Evolutionary conservation across 2,888 invertebrate species (phyloP).

Genomic region (Agrilus biguttatus): DNA sequence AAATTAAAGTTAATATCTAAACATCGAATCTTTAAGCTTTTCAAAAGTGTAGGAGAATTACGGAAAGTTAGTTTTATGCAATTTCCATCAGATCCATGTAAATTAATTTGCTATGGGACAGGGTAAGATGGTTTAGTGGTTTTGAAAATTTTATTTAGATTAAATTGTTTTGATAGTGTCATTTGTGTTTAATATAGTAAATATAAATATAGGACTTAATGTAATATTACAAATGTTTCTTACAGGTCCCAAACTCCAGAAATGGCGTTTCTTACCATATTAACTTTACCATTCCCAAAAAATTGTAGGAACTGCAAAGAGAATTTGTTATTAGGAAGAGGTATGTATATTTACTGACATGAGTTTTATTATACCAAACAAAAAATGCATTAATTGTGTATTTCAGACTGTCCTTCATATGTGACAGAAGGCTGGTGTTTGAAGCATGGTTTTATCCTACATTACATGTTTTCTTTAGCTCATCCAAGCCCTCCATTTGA

Average conservation of each 20-base stretch:
- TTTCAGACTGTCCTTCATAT: constrained; percentile 1
- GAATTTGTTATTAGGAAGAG: constrained; percentile 16
- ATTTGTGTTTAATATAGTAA: background rate
- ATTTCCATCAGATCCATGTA: constrained; percentile 52
- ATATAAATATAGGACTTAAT: too few relatives aligned
- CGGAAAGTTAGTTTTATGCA: constrained; percentile 54
- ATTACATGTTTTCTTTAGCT: constrained; percentile 79
- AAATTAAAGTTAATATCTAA: constrained; percentile 24
- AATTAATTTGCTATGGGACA: constrained; percentile 52
- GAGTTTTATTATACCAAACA: background rate
- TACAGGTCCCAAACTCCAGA: constrained; percentile 28
- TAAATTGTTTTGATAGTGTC: background rate
- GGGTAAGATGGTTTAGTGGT: constrained; percentile 34
- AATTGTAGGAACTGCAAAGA: constrained; percentile 40
- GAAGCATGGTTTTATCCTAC: constrained; percentile 81
- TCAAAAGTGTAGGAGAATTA: constrained; percentile 22
- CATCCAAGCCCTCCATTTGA: constrained; percentile 49
- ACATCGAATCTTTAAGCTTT: constrained; percentile 29
- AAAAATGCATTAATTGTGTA: background rate
- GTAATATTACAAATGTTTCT: constrained; percentile 6
- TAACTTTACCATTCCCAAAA: constrained; percentile 48
- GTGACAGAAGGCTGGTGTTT: constrained; percentile 43
- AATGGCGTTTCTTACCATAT: constrained; percentile 48
- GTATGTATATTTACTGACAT: constrained; percentile 18
- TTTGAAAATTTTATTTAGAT: constrained; percentile 1